A percentile compares a stretch with the other conserved stretches of the same genome.
phyloP scores from a whole-genome alignment of 2,888 invertebrate genomes.

The Eulithis prunata region DNA sequence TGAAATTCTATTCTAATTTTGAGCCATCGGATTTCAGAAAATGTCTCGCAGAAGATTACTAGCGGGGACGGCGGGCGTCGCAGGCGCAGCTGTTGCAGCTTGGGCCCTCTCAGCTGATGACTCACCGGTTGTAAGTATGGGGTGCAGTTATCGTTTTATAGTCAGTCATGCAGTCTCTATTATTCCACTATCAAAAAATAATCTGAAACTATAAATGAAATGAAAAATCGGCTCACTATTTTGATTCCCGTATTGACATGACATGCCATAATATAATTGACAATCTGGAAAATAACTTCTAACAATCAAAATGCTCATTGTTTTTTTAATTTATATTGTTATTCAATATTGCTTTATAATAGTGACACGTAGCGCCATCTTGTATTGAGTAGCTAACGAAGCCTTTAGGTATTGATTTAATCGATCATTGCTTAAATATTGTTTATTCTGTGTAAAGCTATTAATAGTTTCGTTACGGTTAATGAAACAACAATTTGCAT shows the following conservation, averaged over 20 bases:
- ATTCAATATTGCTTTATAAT: slow-evolving; percentile 18
- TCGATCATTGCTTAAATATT: neutral
- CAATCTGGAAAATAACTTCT: no score
- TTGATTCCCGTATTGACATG: no score
- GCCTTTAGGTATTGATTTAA: slow-evolving; percentile 9
- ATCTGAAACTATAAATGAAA: no score
- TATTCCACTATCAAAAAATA: no score
- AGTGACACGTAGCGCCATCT: slow-evolving; percentile 24
- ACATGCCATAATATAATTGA: no score
- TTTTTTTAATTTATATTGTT: no score
- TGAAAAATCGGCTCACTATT: no score
- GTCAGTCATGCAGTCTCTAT: no score
- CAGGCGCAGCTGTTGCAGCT: slow-evolving; percentile 85
- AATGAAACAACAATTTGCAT: no score
- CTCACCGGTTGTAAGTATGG: slow-evolving; percentile 66
- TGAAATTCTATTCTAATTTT: no score
- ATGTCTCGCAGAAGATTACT: slow-evolving; percentile 85
- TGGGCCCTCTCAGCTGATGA: slow-evolving; percentile 86
- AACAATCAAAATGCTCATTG: no score
- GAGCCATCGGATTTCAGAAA: slow-evolving; percentile 58
- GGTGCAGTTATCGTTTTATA: slow-evolving; percentile 13
- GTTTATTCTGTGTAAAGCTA: neutral
- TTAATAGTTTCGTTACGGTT: no score
- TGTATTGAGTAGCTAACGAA: slow-evolving; percentile 17
- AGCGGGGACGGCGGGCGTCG: slow-evolving; percentile 84